These are phyloP conservation scores for Microcebus griseorufus DNA, from an alignment of 2,113 vertebrate species.

Conservation along the genomic window DNA sequence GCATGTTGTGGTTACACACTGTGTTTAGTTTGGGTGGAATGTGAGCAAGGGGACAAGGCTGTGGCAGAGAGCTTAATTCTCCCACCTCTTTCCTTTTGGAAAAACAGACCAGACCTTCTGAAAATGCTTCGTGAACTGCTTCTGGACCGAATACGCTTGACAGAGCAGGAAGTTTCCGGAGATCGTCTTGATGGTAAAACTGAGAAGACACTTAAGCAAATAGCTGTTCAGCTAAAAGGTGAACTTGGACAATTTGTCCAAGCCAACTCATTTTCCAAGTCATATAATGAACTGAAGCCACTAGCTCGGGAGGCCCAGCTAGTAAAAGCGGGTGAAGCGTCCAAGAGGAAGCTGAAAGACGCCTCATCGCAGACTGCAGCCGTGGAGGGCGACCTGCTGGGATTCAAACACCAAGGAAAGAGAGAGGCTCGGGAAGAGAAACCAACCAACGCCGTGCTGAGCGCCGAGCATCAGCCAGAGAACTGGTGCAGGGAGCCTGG, in stretches of 20 bases:
- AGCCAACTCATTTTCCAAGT: slow-evolving; percentile 81
- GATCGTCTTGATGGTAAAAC: slow-evolving; percentile 85
- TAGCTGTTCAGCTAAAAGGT: slow-evolving; percentile 83
- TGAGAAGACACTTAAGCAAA: slow-evolving; percentile 84
- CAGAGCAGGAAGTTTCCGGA: slow-evolving; percentile 85
- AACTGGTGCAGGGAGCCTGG: not conserved
- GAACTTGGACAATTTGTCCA: slow-evolving; percentile 82
- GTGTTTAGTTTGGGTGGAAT: not conserved
- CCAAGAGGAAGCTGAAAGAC: slow-evolving; percentile 81
- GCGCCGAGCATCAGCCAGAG: slow-evolving; percentile 63
- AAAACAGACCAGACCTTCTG: slow-evolving; percentile 83
- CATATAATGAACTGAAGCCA: slow-evolving; percentile 77
- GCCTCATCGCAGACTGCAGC: slow-evolving; percentile 78
- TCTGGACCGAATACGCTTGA: slow-evolving; percentile 84
- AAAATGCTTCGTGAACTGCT: slow-evolving; percentile 80
- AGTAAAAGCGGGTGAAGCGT: slow-evolving; percentile 68
- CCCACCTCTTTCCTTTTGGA: slow-evolving; percentile 53
- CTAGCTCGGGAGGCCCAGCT: slow-evolving; percentile 57
- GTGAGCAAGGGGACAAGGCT: not conserved
- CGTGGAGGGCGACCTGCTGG: slow-evolving; percentile 52
- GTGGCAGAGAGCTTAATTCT: slow-evolving; percentile 62
- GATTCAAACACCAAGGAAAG: slow-evolving; percentile 55
- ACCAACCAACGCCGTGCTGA: slow-evolving; percentile 29
- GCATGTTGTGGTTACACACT: not conserved
- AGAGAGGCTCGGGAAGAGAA: slow-evolving; percentile 70